phyloP scores from a whole-genome alignment of 2,888 invertebrate genomes.

The Sesia bembeciformis region DNA sequence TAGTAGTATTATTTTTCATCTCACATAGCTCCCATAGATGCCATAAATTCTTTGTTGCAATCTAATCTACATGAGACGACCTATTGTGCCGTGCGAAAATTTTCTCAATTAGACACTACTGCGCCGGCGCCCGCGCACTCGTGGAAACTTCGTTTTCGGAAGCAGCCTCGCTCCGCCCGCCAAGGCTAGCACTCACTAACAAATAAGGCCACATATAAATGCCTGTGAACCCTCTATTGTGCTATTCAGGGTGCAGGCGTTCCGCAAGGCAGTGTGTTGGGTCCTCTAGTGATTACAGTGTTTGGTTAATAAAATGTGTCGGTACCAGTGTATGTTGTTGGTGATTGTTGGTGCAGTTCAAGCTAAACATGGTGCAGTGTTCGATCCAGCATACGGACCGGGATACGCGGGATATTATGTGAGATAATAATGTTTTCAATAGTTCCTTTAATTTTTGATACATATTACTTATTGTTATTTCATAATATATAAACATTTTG shows the following conservation, averaged over 20 bases:
- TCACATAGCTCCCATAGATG: not conserved
- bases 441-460: not conserved
- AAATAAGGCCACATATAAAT: constrained; percentile 71
- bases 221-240: constrained; percentile 51
- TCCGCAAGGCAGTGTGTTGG: constrained; percentile 32
- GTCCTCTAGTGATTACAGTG: not conserved
- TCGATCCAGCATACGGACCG: constrained; percentile 53
- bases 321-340: constrained; percentile 35
- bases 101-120: constrained; percentile 47
- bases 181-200: constrained; percentile 45
- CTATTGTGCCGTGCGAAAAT: constrained; percentile 59
- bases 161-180: constrained; percentile 27
- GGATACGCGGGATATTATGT: constrained; percentile 76
- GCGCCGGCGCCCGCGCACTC: constrained; percentile 17
- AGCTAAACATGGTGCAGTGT: constrained; percentile 31
- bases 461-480: too few species aligned
- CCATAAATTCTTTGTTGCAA: constrained; percentile 23
- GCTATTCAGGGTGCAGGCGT: constrained; percentile 47
- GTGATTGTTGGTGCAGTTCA: constrained; percentile 31
- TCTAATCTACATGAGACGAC: constrained; percentile 35
- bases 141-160: constrained; percentile 65
- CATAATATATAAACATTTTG: too few species aligned
- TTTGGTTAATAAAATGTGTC: constrained; percentile 29
- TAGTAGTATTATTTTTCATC: not conserved
- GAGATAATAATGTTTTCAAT: constrained; percentile 35